Evolutionary conservation across 2,888 invertebrate species (phyloP).

Genomic region (Apamea monoglypha): DNA sequence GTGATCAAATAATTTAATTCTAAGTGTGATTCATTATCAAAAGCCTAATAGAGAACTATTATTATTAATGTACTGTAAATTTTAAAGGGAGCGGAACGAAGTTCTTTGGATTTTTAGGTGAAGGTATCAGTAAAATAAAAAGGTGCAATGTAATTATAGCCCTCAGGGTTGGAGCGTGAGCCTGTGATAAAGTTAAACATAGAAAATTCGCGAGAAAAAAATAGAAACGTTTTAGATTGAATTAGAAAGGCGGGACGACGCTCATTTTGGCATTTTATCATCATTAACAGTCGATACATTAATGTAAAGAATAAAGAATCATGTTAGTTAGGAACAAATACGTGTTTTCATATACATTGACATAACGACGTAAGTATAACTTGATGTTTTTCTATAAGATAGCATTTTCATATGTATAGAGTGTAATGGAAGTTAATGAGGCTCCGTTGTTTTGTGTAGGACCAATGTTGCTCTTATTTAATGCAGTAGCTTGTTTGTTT

Average conservation of each 20-base stretch:
- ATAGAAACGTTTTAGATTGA: constrained; percentile 73
- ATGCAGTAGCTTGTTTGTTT: constrained; percentile 73
- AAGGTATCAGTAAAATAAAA: constrained; percentile 78
- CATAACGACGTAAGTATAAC: constrained; percentile 70
- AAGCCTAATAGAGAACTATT: constrained; percentile 74
- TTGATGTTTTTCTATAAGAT: constrained; percentile 82
- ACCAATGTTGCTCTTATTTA: constrained; percentile 78
- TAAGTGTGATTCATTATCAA: constrained; percentile 73
- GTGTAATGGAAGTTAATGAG: constrained; percentile 59
- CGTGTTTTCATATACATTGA: constrained; percentile 85
- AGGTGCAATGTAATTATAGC: constrained; percentile 85
- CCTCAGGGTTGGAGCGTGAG: constrained; percentile 86
- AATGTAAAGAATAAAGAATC: constrained; percentile 71
- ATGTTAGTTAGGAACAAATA: constrained; percentile 76
- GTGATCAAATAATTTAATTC: constrained; percentile 61
- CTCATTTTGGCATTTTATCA: constrained; percentile 74
- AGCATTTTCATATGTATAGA: constrained; percentile 74
- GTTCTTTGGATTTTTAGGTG: constrained; percentile 76
- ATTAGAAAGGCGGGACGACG: constrained; percentile 79
- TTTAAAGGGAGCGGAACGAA: constrained; percentile 77
- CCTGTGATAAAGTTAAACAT: constrained; percentile 88
- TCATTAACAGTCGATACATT: constrained; percentile 45
- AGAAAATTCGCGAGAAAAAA: constrained; percentile 73
- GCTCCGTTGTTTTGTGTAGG: constrained; percentile 76
- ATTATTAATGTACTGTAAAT: constrained; percentile 62